Base-by-base conservation (phyloP, 92 coral and sea anemone genomes). In the Porites cylindrica region DNA sequence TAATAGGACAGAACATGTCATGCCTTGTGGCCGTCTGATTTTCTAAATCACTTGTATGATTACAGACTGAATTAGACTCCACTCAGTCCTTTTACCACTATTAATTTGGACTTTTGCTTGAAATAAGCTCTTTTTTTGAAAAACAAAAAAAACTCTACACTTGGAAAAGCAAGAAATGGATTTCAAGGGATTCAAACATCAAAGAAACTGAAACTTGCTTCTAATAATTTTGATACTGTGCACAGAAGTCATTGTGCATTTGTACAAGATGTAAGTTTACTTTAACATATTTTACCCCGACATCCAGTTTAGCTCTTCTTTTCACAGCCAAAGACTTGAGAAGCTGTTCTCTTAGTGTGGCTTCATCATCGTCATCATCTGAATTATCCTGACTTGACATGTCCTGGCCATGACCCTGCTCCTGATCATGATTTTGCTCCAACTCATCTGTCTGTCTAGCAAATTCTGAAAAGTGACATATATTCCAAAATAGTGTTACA, bases 241-340 rank as follows among this genome's bases (percentile, higher is more conserved):
- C 47, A 38, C 6, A 38, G 7, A 38, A 2, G 47, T 38, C 47
- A 38, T 0, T 38, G 47, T 38, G 4, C 47, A 38, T 38, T 38
- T 38, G 47, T 38, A 4, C 5, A 38, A 4, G 47, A 38, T 38
- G 4, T 38, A 38, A 38, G 47, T 38, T 68, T 5, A 23, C 7
- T 10, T 11, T 78, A 2, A 47, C 12, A 11, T 1, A n/a, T 60
- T 56, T 23, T n/a, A 85, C 87, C 90, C 51, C 70, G 9, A 74
- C 80, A 56, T 82, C 80, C 66, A 75, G 69, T 64, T 93, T 95
- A n/a, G 99, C 98, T 64, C 94, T 95, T 10, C 98, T 91, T 78
- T 97, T 97, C 70, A 69, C 91, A 63, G 90, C 97, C 86, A 97
- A 91, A 56, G 99, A 97, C 81, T 97, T 93, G 51, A 97, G 88